A percentile compares a stretch with the other conserved stretches of the same genome.
These are phyloP conservation scores for Sitta carolinensis DNA, from an alignment of 2,797 vertebrate species.

Conservation along the genomic window DNA sequence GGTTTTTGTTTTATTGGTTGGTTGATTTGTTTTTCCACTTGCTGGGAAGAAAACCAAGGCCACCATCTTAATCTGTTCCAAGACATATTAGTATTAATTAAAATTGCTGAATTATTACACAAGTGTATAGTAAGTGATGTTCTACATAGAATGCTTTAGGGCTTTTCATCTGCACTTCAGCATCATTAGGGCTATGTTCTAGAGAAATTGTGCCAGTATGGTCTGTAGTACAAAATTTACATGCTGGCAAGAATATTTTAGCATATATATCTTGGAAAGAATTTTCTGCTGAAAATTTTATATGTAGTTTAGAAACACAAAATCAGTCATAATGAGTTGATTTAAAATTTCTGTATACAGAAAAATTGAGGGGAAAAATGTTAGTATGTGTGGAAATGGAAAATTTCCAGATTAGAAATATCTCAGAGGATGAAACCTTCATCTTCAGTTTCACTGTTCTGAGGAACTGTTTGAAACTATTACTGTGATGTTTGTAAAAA, in stretches of 20 bases:
- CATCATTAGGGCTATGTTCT: background rate
- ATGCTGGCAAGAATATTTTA: slow-evolving; percentile 5
- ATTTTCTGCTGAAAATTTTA: background rate
- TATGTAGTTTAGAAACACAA: background rate
- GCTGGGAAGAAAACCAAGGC: background rate
- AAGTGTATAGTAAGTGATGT: background rate
- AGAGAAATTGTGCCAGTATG: background rate
- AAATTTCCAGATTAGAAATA: background rate
- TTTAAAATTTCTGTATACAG: background rate
- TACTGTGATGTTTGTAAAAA: background rate
- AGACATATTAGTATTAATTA: background rate
- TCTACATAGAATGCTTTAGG: background rate
- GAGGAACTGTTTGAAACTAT: background rate
- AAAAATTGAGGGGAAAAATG: background rate
- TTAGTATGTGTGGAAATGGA: background rate
- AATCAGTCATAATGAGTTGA: background rate
- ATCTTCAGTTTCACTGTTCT: background rate
- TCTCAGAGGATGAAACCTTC: background rate
- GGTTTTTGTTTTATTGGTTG: background rate
- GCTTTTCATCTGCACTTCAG: background rate
- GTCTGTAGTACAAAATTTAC: background rate
- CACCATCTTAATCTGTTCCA: background rate
- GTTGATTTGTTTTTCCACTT: background rate
- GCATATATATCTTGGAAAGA: background rate
- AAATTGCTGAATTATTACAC: background rate